Conservation (phyloP, 2,113 vertebrate genomes). For the Myotis yumanensis region DNA sequence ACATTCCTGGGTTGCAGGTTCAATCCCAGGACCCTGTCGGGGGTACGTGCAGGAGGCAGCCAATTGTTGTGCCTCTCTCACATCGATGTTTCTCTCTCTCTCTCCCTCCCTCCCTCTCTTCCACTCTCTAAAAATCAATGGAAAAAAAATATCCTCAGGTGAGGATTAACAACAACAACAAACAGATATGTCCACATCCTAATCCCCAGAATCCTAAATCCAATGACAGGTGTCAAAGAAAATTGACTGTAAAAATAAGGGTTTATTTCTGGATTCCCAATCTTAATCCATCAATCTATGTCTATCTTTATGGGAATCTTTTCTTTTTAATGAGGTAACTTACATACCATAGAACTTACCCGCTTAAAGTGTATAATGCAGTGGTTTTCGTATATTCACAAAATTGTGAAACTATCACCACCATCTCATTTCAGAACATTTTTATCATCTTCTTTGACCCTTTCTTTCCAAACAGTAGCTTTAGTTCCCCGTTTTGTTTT, state of each 20-base stretch:
- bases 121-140: too few species aligned
- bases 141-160: too few species aligned
- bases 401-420: background rate
- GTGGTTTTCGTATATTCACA: slow-evolving; percentile 3
- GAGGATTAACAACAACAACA: too few species aligned
- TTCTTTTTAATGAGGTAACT: slow-evolving; percentile 24
- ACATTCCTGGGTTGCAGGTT: too few species aligned
- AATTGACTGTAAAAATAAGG: slow-evolving; percentile 12
- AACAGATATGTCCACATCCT: background rate
- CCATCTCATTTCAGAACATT: background rate
- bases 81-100: too few species aligned
- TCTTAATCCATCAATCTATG: background rate
- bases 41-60: too few species aligned
- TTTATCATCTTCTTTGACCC: background rate
- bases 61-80: too few species aligned
- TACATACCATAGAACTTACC: background rate
- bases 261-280: background rate
- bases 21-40: too few species aligned
- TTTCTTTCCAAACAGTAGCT: background rate
- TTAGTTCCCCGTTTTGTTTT: background rate
- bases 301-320: background rate
- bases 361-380: background rate
- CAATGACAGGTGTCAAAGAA: slow-evolving; percentile 11
- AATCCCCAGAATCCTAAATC: background rate
- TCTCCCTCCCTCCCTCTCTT: too few species aligned